These are phyloP conservation scores for Sander lucioperca DNA, from an alignment of 2,113 vertebrate genomes.

Conservation along the genomic window DNA sequence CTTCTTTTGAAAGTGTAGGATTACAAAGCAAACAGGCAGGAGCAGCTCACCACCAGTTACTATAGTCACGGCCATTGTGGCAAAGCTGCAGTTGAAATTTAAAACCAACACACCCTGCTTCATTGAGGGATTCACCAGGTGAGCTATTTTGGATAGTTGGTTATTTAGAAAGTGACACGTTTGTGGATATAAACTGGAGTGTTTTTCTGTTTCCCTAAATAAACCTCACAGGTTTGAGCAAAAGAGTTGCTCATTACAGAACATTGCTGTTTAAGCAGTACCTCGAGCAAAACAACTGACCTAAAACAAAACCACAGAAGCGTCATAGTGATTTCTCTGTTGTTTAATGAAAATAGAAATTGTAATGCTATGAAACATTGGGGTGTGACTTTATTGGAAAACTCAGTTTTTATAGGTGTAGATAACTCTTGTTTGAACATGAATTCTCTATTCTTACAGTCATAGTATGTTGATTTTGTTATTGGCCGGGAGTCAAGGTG, in stretches of 20 bases:
- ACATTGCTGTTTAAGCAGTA: neutral
- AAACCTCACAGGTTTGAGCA: conserved; percentile 9
- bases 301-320: conserved; percentile 30
- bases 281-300: conserved; percentile 48
- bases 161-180: neutral
- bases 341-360: conserved; percentile 12
- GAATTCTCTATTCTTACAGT: neutral
- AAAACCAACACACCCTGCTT: conserved; percentile 56
- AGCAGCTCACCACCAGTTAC: conserved; percentile 33
- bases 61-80: conserved; percentile 35
- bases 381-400: neutral
- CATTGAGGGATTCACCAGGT: conserved; percentile 38
- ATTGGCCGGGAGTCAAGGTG: neutral
- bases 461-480: neutral
- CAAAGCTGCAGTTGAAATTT: conserved; percentile 49
- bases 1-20: conserved; percentile 43
- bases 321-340: neutral
- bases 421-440: neutral
- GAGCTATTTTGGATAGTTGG: conserved; percentile 8
- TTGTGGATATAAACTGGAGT: neutral
- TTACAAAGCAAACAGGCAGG: conserved; percentile 55
- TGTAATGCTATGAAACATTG: neutral
- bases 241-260: no score
- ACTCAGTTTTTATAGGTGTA: neutral
- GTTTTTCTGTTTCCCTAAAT: neutral